Percentiles rank a stretch among this genome's conserved stretches.
phyloP scores from a whole-genome alignment of 1,140 invertebrate species.

The Brachionus angularis region DNA sequence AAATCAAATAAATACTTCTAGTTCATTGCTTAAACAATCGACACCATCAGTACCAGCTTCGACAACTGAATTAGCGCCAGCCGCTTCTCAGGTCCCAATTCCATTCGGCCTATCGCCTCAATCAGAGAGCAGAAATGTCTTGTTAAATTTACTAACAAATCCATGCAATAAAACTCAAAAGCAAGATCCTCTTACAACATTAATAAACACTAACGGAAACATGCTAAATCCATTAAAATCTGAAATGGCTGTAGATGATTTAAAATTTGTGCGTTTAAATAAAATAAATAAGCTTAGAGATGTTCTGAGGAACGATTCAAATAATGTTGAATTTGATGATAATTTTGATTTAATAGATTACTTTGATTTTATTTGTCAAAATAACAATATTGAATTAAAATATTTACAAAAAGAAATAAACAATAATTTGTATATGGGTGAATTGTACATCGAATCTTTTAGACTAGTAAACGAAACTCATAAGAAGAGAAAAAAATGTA shows the following conservation, averaged over 20 bases:
- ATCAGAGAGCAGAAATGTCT: conserved; percentile 2
- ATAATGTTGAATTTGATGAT: not conserved
- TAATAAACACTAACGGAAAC: too few species aligned
- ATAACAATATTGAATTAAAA: not conserved
- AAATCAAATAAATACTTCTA: not conserved
- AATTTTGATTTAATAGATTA: conserved; percentile 22
- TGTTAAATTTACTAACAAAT: not conserved
- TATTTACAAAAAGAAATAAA: not conserved
- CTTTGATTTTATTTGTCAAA: not conserved
- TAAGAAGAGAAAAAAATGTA: conserved; percentile 35
- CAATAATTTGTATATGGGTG: conserved; percentile 20
- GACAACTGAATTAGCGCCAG: conserved; percentile 12
- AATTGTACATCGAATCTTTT: conserved; percentile 3
- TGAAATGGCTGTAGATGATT: too few species aligned
- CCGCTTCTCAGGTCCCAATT: conserved; percentile 11
- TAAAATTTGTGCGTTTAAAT: conserved; percentile 16
- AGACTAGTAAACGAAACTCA: not conserved
- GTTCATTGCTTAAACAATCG: not conserved
- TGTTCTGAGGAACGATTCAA: not conserved
- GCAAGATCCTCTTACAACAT: too few species aligned
- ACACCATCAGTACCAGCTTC: conserved; percentile 13
- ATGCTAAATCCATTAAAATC: too few species aligned
- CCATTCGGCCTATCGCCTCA: conserved; percentile 8
- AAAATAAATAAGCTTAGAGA: conserved; percentile 35
- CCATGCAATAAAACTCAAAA: too few species aligned